These are phyloP conservation scores for Melierax canorus DNA, from an alignment of 2,113 vertebrate species.

Conservation along the genomic window DNA sequence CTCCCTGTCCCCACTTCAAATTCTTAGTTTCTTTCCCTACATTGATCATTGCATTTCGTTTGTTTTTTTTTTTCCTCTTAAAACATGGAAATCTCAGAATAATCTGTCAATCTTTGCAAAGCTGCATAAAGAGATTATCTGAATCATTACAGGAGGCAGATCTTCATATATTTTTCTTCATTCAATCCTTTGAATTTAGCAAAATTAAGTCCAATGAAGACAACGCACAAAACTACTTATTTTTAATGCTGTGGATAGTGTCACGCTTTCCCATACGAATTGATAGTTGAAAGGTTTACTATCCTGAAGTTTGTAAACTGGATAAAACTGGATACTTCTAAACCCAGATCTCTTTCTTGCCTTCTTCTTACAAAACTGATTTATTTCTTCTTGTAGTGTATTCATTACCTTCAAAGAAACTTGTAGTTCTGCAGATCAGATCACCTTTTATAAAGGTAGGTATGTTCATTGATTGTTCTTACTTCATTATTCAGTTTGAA, in stretches of 20 bases:
- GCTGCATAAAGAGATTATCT: background rate
- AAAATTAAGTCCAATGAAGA: background rate
- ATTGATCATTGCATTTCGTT: background rate
- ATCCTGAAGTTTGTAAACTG: background rate
- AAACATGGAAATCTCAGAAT: background rate
- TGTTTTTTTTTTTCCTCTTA: background rate
- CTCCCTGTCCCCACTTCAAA: background rate
- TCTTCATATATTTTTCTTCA: background rate
- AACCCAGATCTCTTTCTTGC: background rate
- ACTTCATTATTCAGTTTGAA: background rate
- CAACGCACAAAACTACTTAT: background rate
- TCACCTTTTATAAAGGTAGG: constrained; percentile 90
- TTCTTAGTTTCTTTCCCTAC: background rate
- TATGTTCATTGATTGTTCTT: background rate
- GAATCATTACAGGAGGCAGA: background rate
- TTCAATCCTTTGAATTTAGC: background rate
- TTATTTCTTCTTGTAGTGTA: constrained; percentile 80
- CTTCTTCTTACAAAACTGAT: background rate
- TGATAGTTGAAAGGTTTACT: background rate
- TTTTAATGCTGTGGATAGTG: background rate
- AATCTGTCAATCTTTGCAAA: background rate
- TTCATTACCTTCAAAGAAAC: constrained; percentile 76
- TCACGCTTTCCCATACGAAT: background rate
- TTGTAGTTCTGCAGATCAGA: constrained; percentile 91
- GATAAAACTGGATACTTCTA: background rate